phyloP scores from a whole-genome alignment of 2,797 vertebrate genomes.

The Dallia pectoralis region DNA sequence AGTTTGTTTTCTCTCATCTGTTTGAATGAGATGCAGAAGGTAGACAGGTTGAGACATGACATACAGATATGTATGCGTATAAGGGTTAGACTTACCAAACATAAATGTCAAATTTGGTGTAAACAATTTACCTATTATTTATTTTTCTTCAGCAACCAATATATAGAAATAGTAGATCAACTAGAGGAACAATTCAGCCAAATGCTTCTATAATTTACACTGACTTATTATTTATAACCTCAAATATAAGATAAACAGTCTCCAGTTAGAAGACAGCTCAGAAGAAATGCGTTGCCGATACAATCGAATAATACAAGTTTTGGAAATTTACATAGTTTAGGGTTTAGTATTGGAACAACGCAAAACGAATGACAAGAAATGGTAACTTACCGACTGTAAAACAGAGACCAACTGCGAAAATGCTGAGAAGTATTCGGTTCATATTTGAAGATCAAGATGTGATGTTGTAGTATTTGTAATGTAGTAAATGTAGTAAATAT shows the following conservation, averaged over 20 bases:
- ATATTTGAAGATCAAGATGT: too few relatives aligned
- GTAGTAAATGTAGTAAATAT: too few relatives aligned
- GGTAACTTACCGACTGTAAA: slow-evolving; percentile 65
- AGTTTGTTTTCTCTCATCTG: background rate
- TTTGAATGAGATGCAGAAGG: background rate
- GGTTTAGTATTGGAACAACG: background rate
- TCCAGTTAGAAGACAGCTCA: background rate
- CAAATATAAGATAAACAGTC: background rate
- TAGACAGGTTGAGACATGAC: background rate
- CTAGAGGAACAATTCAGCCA: background rate
- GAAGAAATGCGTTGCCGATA: too few relatives aligned
- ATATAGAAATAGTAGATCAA: background rate
- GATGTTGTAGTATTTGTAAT: too few relatives aligned
- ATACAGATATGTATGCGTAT: background rate
- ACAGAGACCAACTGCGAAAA: slow-evolving; percentile 61
- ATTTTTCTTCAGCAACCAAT: background rate
- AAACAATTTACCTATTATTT: background rate
- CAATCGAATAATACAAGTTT: background rate
- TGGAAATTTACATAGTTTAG: background rate
- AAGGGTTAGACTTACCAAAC: background rate
- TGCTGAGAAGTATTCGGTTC: slow-evolving; percentile 60
- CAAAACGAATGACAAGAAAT: background rate
- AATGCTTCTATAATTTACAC: background rate
- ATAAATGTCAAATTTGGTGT: background rate
- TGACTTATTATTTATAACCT: too few relatives aligned